Evolutionary conservation across 2,797 vertebrate genomes (phyloP), one percentile per base, ranked within the genome.

Genomic region (Silurus lanzhouensis): DNA sequence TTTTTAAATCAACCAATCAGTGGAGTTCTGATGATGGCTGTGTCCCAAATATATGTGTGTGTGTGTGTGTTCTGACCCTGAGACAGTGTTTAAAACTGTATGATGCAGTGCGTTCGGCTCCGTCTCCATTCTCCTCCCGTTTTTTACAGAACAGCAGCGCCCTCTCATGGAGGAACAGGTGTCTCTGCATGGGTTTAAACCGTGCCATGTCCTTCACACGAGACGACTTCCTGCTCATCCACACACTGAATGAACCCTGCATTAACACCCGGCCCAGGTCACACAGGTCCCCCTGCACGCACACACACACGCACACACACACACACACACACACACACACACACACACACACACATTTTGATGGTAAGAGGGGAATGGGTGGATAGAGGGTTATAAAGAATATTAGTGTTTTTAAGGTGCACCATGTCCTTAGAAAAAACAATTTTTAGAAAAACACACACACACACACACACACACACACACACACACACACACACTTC

Each of bases 121-220:
- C 92, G 7, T 98, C 97, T 27, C 97, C 95, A 0, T 93, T 93
- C 75, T 98, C 97, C 14, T 95, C 93, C 19, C 98, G 90, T 74
- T 96, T 97, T 93, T 99, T 99, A 91, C 98, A 99, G 95, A 99
- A 98, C 61, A 99, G 94, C 89, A 99, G 92, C 0, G 97, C 98
- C 57, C 96, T 96, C 85, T 99, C 97, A 0, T 99, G 97, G 25
- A 99, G 96, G 90, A 99, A 99, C 70, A 99, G 94, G 83, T 99
- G 98, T 44, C 98, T 93, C 92, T 99, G 98, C 98, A 98, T 99
- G 80, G 98, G 97, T 90, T 99, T 99, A 93, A 99, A 99, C 84
- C 98, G 93, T 77, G 97, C 97, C 90, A 99, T 94, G 85, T 99
- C 98, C 92, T 99, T 99, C 97, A 99, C 98, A 82, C 98, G 96